Conservation (phyloP, 2,888 invertebrate species). For the Acleris literana region DNA sequence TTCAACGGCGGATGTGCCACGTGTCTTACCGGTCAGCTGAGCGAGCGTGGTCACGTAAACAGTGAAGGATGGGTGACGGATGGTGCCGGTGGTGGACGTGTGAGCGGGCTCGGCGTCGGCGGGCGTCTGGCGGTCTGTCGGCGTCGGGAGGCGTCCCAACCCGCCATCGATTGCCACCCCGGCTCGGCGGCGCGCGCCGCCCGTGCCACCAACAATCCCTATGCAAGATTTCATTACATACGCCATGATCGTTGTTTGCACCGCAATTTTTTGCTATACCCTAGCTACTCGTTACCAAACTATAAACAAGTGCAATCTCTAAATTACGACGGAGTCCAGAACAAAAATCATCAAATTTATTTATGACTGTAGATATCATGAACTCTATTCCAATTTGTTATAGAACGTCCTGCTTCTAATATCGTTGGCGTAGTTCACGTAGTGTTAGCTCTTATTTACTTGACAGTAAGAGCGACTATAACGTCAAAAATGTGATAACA, state of each 20-base stretch:
- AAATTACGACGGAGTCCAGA: too few species aligned
- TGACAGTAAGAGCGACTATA: too few species aligned
- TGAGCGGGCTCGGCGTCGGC: slow-evolving; percentile 76
- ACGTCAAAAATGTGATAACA: too few species aligned
- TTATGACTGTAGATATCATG: too few species aligned
- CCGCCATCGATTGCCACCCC: slow-evolving; percentile 83
- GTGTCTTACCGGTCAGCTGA: slow-evolving; percentile 84
- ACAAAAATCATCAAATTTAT: too few species aligned
- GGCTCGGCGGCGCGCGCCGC: slow-evolving; percentile 76
- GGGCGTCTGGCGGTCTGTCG: slow-evolving; percentile 84
- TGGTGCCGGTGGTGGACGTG: slow-evolving; percentile 67
- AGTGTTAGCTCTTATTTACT: too few species aligned
- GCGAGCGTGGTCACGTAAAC: slow-evolving; percentile 77
- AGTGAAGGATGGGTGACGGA: slow-evolving; percentile 72
- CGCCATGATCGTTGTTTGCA: slow-evolving; percentile 82
- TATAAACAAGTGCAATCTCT: too few species aligned
- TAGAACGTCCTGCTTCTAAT: too few species aligned
- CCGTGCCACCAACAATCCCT: slow-evolving; percentile 70
- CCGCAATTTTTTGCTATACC: slow-evolving; percentile 81
- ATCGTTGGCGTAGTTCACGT: too few species aligned
- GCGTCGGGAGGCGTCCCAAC: slow-evolving; percentile 82
- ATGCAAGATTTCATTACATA: slow-evolving; percentile 82
- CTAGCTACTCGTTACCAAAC: slow-evolving; percentile 53
- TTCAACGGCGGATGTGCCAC: slow-evolving; percentile 47
- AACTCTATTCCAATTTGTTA: too few species aligned